phyloP scores from a whole-genome alignment of 2,888 invertebrate genomes.

The Synanthedon tipuliformis region DNA sequence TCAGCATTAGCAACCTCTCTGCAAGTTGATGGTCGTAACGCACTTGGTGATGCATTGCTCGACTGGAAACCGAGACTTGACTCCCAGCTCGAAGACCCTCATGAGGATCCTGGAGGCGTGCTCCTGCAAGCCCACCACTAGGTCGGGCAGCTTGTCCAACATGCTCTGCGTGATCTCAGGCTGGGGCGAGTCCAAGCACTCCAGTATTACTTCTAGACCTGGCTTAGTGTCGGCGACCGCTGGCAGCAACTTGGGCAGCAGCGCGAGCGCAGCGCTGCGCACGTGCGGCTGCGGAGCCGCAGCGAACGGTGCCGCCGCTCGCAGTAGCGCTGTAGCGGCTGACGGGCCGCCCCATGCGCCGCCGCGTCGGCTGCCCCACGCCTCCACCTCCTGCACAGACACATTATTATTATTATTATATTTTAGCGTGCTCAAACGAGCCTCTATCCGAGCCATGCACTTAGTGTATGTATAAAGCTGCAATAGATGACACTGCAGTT shows the following conservation, averaged over 20 bases:
- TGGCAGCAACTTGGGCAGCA: conserved; percentile 40
- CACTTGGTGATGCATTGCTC: conserved; percentile 82
- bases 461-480: no score
- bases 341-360: conserved; percentile 62
- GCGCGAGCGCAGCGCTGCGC: conserved; percentile 77
- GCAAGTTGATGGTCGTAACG: conserved; percentile 83
- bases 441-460: neutral
- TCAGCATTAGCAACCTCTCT: conserved; percentile 77
- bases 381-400: conserved; percentile 41
- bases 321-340: conserved; percentile 52
- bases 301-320: conserved; percentile 61
- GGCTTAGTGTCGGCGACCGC: conserved; percentile 38
- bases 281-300: conserved; percentile 65
- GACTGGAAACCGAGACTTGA: conserved; percentile 82
- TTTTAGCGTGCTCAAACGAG: neutral
- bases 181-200: conserved; percentile 83
- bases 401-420: neutral
- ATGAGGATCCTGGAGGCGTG: conserved; percentile 82
- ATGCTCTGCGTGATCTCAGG: conserved; percentile 83
- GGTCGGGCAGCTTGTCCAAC: conserved; percentile 85
- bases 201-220: conserved; percentile 79
- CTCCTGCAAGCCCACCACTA: conserved; percentile 87
- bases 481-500: no score
- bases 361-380: conserved; percentile 55
- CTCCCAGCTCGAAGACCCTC: conserved; percentile 85